Conservation (phyloP, 2,113 vertebrate genomes). For the Lycocorax pyrrhopterus region DNA sequence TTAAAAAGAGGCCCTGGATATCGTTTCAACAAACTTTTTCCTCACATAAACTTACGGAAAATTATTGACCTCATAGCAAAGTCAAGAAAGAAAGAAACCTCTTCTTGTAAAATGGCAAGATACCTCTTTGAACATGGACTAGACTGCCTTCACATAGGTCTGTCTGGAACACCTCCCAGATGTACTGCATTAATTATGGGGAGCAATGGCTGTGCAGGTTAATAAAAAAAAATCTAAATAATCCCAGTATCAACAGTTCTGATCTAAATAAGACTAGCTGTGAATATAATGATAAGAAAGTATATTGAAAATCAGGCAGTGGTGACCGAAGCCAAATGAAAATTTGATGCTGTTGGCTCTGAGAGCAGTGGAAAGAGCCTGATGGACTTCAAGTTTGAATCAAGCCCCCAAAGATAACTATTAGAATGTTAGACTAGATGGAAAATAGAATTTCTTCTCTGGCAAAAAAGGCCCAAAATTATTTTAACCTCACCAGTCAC, state of each 20-base stretch:
- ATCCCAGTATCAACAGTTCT: neutral
- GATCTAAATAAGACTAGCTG: neutral
- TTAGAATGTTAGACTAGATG: neutral
- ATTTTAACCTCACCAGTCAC: neutral
- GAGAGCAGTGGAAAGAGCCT: neutral
- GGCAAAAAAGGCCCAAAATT: neutral
- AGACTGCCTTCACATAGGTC: neutral
- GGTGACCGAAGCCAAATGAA: constrained; percentile 7
- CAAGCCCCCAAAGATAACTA: neutral
- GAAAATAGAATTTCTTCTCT: neutral
- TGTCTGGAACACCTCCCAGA: neutral
- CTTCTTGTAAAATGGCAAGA: neutral
- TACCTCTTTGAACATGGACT: neutral
- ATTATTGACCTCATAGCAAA: constrained; percentile 46
- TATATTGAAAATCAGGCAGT: neutral
- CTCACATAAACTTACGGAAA: constrained; percentile 43
- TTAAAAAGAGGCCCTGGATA: constrained; percentile 42
- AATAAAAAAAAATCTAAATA: neutral
- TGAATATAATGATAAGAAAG: neutral
- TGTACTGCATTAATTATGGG: neutral
- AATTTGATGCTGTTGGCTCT: constrained; percentile 8
- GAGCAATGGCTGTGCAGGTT: neutral
- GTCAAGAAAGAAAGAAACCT: constrained; percentile 28
- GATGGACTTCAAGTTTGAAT: neutral
- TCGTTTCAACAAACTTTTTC: constrained; percentile 48